Conservation (phyloP, 2,888 invertebrate genomes). For the Alentia gelatinosa region DNA sequence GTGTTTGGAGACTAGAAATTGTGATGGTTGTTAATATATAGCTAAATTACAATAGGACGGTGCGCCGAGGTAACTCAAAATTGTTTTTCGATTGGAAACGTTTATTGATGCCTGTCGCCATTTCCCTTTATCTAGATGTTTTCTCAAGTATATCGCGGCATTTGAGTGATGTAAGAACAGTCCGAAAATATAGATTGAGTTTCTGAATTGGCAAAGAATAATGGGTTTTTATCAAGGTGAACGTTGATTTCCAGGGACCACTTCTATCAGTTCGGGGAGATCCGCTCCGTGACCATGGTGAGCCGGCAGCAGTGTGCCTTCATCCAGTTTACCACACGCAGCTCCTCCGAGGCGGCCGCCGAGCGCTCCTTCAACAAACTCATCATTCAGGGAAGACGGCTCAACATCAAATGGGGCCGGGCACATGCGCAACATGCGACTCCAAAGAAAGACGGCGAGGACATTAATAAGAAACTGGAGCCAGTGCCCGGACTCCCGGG, state of each 20-base stretch:
- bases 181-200: too few relatives aligned
- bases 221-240: too few relatives aligned
- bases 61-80: too few relatives aligned
- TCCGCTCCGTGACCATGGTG: constrained; percentile 94
- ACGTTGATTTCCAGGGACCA: constrained; percentile 91
- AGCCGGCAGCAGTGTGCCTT: constrained; percentile 96
- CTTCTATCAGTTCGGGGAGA: constrained; percentile 99
- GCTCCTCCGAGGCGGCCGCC: constrained; percentile 92
- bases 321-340: constrained; percentile 95
- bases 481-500: constrained; percentile 90
- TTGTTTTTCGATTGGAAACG: too few relatives aligned
- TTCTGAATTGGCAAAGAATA: too few relatives aligned
- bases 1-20: too few relatives aligned
- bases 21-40: too few relatives aligned
- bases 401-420: constrained; percentile 99
- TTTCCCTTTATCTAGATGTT: too few relatives aligned
- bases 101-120: too few relatives aligned
- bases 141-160: too few relatives aligned
- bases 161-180: too few relatives aligned
- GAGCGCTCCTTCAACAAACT: constrained; percentile 93
- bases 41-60: too few relatives aligned
- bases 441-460: constrained; percentile 70
- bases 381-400: constrained; percentile 87
- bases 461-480: constrained; percentile 82
- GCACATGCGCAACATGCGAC: constrained; percentile 87